Conservation (phyloP, 2,113 vertebrate genomes). For the Zapornia atra region DNA sequence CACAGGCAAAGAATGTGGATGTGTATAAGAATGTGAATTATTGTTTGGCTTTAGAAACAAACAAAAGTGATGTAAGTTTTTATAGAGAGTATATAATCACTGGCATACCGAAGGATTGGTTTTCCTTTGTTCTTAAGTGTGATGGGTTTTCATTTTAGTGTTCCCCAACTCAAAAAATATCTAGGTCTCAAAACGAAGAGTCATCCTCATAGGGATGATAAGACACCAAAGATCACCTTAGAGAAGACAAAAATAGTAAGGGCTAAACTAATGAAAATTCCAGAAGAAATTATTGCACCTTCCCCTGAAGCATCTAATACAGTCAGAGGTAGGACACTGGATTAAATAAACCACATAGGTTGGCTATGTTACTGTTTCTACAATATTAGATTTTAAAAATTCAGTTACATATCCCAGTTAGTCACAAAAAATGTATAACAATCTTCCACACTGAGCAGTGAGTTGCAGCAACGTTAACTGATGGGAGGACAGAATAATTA, state of each 20-base stretch:
- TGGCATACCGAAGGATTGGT: neutral
- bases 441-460: neutral
- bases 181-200: neutral
- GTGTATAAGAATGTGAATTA: neutral
- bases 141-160: neutral
- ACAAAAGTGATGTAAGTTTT: neutral
- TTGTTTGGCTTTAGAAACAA: neutral
- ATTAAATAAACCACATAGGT: neutral
- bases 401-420: neutral
- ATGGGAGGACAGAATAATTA: neutral
- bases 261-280: neutral
- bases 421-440: neutral
- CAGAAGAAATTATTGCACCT: conserved; percentile 40
- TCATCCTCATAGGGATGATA: neutral
- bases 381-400: neutral
- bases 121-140: neutral
- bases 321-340: conserved; percentile 35
- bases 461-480: neutral
- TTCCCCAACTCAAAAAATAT: neutral
- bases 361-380: neutral
- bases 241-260: neutral
- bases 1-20: neutral
- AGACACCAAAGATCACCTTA: neutral
- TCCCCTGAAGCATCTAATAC: conserved; percentile 30
- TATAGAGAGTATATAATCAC: neutral